Conservation (phyloP, 2,113 vertebrate genomes). For the Rhineura floridana region DNA sequence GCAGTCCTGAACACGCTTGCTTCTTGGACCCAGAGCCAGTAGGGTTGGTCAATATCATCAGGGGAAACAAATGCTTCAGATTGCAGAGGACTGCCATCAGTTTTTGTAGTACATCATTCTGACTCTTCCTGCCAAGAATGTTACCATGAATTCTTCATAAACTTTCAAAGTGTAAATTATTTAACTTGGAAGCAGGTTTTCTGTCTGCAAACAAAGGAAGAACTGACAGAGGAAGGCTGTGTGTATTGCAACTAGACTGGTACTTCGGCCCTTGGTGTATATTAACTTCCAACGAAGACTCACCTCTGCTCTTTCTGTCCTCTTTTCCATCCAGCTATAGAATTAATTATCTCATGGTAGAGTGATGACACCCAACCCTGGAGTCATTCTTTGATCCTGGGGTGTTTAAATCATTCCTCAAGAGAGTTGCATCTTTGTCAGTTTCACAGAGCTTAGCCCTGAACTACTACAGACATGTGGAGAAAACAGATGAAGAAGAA, state of each 20-base stretch:
- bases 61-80: neutral
- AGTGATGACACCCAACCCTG: slow-evolving; percentile 33
- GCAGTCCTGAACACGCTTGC: slow-evolving; percentile 33
- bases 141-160: neutral
- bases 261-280: slow-evolving; percentile 11
- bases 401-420: slow-evolving; percentile 17
- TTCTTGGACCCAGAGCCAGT: neutral
- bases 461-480: neutral
- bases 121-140: neutral
- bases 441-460: slow-evolving; percentile 29
- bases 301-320: neutral
- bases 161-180: slow-evolving; percentile 7
- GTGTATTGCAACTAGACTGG: neutral
- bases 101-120: neutral
- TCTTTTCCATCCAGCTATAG: neutral
- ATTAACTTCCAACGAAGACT: neutral
- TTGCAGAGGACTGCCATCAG: slow-evolving; percentile 9
- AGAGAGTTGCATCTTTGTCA: slow-evolving; percentile 26
- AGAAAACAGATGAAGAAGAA: rapidly evolving
- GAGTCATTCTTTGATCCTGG: neutral
- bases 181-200: slow-evolving; percentile 19
- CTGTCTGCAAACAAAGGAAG: slow-evolving; percentile 29
- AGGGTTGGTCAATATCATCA: neutral
- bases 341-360: slow-evolving; percentile 36
- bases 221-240: neutral